Conservation (phyloP, 2,797 vertebrate species). For the Alauda arvensis region DNA sequence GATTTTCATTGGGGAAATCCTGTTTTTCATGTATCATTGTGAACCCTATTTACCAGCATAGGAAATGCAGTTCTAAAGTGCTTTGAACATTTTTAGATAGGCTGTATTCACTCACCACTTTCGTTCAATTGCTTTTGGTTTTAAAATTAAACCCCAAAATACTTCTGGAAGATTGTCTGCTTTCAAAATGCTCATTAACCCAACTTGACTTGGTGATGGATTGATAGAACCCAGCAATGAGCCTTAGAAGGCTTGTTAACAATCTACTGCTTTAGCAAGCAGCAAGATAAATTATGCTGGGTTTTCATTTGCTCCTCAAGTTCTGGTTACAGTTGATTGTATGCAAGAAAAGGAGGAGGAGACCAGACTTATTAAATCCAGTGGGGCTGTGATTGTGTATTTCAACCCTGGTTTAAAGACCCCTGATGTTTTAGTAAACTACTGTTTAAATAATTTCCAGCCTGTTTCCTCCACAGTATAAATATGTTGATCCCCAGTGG, state of each 20-base stretch:
- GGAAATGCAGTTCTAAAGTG: not conserved
- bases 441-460: slow-evolving; percentile 58
- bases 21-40: not conserved
- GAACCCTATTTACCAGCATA: not conserved
- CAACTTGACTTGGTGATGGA: not conserved
- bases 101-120: not conserved
- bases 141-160: not conserved
- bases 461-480: slow-evolving; percentile 74
- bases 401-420: slow-evolving; percentile 33
- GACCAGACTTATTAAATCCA: not conserved
- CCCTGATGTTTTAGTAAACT: slow-evolving; percentile 23
- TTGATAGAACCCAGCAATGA: not conserved
- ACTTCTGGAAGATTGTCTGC: not conserved
- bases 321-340: not conserved
- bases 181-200: not conserved
- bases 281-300: not conserved
- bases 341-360: not conserved
- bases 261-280: not conserved
- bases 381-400: not conserved
- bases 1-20: not conserved
- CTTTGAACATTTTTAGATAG: not conserved
- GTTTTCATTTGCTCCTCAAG: not conserved
- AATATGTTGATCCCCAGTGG: slow-evolving; percentile 86
- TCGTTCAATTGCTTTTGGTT: not conserved
- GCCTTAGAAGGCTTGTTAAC: not conserved